Percentiles rank a stretch among this genome's conserved stretches.
These are phyloP conservation scores for Oligia fasciuncula DNA, from an alignment of 2,888 invertebrate species.

Conservation along the genomic window DNA sequence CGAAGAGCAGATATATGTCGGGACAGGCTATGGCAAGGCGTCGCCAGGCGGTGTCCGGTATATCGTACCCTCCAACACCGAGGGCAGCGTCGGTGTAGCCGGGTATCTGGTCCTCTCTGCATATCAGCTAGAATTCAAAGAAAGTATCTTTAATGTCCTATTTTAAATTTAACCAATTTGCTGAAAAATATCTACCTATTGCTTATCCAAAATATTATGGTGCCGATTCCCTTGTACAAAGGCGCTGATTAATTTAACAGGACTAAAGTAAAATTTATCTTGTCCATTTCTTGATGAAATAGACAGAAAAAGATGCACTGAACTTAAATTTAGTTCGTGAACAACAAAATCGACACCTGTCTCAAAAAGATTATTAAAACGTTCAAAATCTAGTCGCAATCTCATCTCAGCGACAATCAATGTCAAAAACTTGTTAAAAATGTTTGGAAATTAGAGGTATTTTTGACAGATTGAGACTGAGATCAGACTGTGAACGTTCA, in stretches of 20 bases:
- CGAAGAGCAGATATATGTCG: constrained; percentile 80
- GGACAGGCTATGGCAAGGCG: constrained; percentile 79
- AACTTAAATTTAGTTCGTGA: too few species aligned
- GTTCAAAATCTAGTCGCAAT: too few species aligned
- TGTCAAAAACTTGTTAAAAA: not conserved
- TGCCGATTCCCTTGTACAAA: too few species aligned
- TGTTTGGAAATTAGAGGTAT: not conserved
- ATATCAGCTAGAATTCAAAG: constrained; percentile 76
- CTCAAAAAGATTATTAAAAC: too few species aligned
- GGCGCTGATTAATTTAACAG: too few species aligned
- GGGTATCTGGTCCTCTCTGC: constrained; percentile 82
- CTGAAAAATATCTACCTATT: not conserved
- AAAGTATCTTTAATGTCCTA: not conserved
- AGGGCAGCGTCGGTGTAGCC: constrained; percentile 72
- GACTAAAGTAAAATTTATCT: too few species aligned
- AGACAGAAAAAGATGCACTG: too few species aligned
- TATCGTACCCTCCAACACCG: constrained; percentile 76
- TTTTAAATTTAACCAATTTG: not conserved
- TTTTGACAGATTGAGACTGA: too few species aligned
- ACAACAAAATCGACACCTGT: too few species aligned
- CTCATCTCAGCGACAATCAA: not conserved
- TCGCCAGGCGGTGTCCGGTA: constrained; percentile 84
- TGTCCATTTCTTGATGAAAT: too few species aligned
- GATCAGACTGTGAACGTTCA: not conserved
- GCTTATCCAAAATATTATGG: not conserved